Evolutionary conservation across 2,888 invertebrate species (phyloP), one percentile per base, ranked within the genome.

Genomic region (Tuberolachnus salignus): DNA sequence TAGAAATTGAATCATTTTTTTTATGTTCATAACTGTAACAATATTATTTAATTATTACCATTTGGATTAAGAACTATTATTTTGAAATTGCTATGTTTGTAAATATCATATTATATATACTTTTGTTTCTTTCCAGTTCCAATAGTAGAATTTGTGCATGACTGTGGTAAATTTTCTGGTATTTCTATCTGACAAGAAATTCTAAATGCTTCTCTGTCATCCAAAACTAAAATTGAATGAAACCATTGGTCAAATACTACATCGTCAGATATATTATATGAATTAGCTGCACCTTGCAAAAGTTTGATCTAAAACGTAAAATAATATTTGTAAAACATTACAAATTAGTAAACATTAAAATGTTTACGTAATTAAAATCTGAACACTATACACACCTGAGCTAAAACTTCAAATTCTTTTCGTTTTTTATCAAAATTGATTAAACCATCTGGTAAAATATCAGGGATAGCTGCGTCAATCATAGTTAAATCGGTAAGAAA

Each of bases 361-460:
- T 53, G 8, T 71, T 19, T 13, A 73, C 13, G 3, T 23, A 26
- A 59, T 8, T 34, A 23, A 3, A 34, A 55, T 34, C 9, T 19
- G 34, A n/a, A 57, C 67, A 67, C 13, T n/a, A 67, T 53, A 63
- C 73, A 81, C 82, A 86, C 86, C 85, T 89, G 97, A 11, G 98
- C 98, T 81, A 99, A 88, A 34, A 99, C 95, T 87, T 99, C 99
- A 86, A 99, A 99, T 86, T 99, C 98, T 87, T 98, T 98, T 81
- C 98, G 88, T 80, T 96, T 90, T 86, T 99, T 99, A 85, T 99
- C 98, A 86, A 99, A 98, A 87, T 99, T 99, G 70, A 99, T 96
- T 67, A 98, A 88, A 66, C 93, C 92, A 81, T 93, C 93, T 63
- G 90, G 90, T 23, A 86, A 85, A 81, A 87, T 90, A 84, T 96